Evolutionary conservation across 2,888 invertebrate species (phyloP).

Genomic region (Brachylomia viminalis): DNA sequence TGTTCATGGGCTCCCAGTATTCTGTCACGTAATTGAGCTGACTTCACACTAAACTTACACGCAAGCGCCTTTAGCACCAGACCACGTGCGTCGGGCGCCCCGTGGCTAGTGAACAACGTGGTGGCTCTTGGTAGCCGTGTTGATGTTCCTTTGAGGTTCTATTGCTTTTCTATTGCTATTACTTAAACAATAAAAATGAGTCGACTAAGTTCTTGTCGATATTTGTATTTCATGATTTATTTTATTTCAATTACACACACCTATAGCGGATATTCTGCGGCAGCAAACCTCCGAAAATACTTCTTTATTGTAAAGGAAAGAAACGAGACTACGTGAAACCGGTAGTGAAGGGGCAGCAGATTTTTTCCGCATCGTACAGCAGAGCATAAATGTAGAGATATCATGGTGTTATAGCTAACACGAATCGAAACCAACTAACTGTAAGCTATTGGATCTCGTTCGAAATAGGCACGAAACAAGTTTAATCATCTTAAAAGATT

Average conservation of each 20-base stretch:
- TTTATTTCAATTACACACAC: not conserved
- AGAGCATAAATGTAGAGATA: constrained; percentile 1
- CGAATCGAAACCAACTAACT: not conserved
- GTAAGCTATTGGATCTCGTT: not conserved
- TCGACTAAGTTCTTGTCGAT: not conserved
- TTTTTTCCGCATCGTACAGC: not conserved
- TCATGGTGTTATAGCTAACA: not conserved
- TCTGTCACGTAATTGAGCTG: not conserved
- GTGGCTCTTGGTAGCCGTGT: not conserved
- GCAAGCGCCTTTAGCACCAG: constrained; percentile 9
- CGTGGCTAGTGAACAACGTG: too few relatives aligned
- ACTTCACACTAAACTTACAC: constrained; percentile 1
- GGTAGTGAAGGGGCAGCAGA: not conserved
- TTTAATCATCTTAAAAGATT: not conserved
- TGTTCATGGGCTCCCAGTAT: constrained; percentile 10
- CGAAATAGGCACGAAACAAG: not conserved
- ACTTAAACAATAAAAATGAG: not conserved
- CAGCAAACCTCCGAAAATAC: not conserved
- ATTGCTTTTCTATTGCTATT: not conserved
- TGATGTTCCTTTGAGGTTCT: not conserved
- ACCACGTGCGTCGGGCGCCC: not conserved
- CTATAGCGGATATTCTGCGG: not conserved
- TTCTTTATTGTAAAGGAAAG: not conserved
- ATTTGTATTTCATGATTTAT: not conserved
- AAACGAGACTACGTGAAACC: not conserved